phyloP scores from a whole-genome alignment of 1,140 invertebrate species.

The Sycobia sp. region DNA sequence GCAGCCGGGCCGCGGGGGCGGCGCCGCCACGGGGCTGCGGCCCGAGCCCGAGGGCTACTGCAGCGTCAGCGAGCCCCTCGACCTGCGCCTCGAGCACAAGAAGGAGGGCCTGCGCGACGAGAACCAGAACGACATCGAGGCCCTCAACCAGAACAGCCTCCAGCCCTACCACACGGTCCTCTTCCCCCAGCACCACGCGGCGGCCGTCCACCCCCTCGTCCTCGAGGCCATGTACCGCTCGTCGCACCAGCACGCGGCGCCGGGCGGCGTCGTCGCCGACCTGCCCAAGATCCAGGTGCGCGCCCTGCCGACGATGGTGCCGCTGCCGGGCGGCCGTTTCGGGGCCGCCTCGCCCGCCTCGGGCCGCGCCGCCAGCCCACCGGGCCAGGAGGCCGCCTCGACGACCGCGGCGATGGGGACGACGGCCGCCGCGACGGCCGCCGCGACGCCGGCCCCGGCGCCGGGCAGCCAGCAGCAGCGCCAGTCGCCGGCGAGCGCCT shows the following conservation, averaged over 20 bases:
- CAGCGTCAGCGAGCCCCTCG: constrained; percentile 76
- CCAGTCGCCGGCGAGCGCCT: constrained; percentile 59
- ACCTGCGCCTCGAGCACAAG: constrained; percentile 82
- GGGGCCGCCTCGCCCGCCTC: constrained; percentile 47
- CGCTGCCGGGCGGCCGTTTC: constrained; percentile 58
- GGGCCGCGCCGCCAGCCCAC: constrained; percentile 41
- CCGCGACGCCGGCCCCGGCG: constrained; percentile 43
- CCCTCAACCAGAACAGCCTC: constrained; percentile 55
- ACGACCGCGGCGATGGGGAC: constrained; percentile 58
- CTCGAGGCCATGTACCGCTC: constrained; percentile 74
- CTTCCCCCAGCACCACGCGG: constrained; percentile 66
- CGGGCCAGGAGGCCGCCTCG: constrained; percentile 43
- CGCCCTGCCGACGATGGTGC: constrained; percentile 57
- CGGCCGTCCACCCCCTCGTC: constrained; percentile 72
- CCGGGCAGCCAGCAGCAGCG: constrained; percentile 47
- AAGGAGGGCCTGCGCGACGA: constrained; percentile 75
- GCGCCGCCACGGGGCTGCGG: constrained; percentile 55
- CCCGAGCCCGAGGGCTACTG: constrained; percentile 56
- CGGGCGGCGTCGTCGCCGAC: constrained; percentile 45
- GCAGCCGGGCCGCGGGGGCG: constrained; percentile 27
- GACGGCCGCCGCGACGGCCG: constrained; percentile 55
- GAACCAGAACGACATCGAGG: constrained; percentile 65
- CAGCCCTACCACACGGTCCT: constrained; percentile 62
- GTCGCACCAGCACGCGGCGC: constrained; percentile 54
- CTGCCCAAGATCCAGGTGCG: constrained; percentile 62